Base-by-base conservation (phyloP, 2,888 invertebrate species). In the Drosophila longiperda region DNA sequence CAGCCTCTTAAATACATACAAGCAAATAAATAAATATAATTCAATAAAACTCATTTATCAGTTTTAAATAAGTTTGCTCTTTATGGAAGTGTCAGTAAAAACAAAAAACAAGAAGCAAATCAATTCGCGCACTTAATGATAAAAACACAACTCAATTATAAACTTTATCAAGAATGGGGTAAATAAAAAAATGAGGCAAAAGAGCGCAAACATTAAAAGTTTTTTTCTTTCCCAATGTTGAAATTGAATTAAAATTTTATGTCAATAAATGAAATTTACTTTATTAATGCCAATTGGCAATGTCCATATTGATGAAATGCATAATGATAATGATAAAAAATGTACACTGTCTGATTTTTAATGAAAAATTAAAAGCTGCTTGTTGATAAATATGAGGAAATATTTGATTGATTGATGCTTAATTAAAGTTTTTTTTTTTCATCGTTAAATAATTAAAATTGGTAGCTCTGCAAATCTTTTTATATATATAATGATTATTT, bases 111-210 rank as follows among this genome's bases (percentile, higher is more conserved):
- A 49, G 61, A 62, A 60, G 80, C 73, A 88, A 85, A 89, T 87
- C 89, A 87, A 87, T 87, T 87, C 89, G 75, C 89, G 69, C 87
- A 87, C 89, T 85, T 89, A 89, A 85, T 85, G 74, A 85, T 89
- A 89, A 83, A 88, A 78, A 89, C 89, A 85, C 89, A 81, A 85
- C 89, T 85, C 87, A 85, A 85, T 85, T 85, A 85, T 85, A 83
- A 89, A 87, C 73, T 87, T 89, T 89, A 85, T 85, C 89, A 67
- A 54, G 50, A 32, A 50, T 66, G 67, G 29, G 52, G 53, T 15
- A 34, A 36, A 29, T 38, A 32, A 23, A 52, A 48, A 65, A 40
- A 23, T 1, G 26, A 33, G 61, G 20, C 48, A 45, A 60, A 58
- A 5, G 38, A 72, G 55, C 72, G 62, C 61, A 68, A 66, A 70